Evolutionary conservation across 1,140 invertebrate genomes (phyloP), one percentile per base, ranked within the genome.

Genomic region (Cepaea nemoralis): DNA sequence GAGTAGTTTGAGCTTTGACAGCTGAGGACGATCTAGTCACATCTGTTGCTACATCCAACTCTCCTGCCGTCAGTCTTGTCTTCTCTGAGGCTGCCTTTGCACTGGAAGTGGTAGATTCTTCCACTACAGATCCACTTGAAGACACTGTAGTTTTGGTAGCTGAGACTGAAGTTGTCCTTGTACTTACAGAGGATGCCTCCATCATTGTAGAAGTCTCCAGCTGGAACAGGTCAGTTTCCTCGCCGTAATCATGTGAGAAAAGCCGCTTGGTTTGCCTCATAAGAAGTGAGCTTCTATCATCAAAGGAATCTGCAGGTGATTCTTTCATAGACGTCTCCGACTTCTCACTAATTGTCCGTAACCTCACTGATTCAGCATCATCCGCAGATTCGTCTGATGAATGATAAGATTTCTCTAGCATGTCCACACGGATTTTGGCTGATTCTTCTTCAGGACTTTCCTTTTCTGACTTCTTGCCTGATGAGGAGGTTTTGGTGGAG

Each of bases 381-480:
- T 77, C 75, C 3, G 19, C 33, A 12, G 73, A 75, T n/a, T 50
- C 73, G 6, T 77, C 75, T 2, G 75, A 50, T 19, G 73, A 77
- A 27, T 79, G 35, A 27, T 79, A 79, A 22, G 35, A 40, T 35
- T 79, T 78, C 35, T 79, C 77, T 31, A 19, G 19, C 66, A 45
- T 45, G 35, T 79, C 77, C 19, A 1, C 39, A 6, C 40, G 45
- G n/a, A 79, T 79, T 48, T 79, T 79, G 19, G 12, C n/a, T 3
- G 77, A 79, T n/a, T 79, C 77, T 45, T 79, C 12, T 45, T 79
- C 77, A 79, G 42, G 35, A 3, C 14, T 24, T 66, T 59, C 59
- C 31, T 63, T 42, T 3, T 27, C 75, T 70, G 69, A 3, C 8
- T 48, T 48, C 5, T 8, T 24, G 6, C 16, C n/a, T 22, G 70